Evolutionary conservation across 2,797 vertebrate genomes (phyloP), one percentile per base, ranked within the genome.

Genomic region (Eulemur mongoz): DNA sequence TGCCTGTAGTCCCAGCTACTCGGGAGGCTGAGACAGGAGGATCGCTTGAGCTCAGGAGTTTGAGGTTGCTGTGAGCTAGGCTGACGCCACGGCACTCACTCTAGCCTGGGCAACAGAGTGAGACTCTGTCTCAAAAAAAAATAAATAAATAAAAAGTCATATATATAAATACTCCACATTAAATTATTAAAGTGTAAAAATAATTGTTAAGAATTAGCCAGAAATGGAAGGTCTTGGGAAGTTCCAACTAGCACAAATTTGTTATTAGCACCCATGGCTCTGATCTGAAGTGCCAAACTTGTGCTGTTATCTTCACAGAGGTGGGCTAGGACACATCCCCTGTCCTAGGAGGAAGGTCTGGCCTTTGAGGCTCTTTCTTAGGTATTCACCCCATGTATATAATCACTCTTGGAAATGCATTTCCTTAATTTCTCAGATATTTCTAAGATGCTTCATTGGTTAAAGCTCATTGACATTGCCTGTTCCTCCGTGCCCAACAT

Each of bases 331-430:
- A 45, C 38, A 14, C 3, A 13, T 1, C 10, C 45, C 14, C 18
- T 35, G 27, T 83, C 32, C 72, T 27, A 80, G 18, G 5, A 83
- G 38, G 35, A 78, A 90, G 20, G n/a, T 57, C 57, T 67, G 75
- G 18, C n/a, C 63, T 65, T 94, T 52, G 45, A 65, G 23, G 15
- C 11, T 27, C 50, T 59, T 86, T 84, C 25, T 61, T 40, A 35
- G 43, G 83, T 80, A 69, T 75, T 80, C 35, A 61, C 75, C 38
- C 45, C 32, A 32, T 50, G 13, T 45, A 22, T 5, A 9, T 40
- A 72, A 76, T 69, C 57, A 91, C 38, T 52, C 45, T 93, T 93
- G 61, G 76, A 93, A 95, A 83, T 14, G 45, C 35, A 38, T 73
- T 80, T 88, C 86, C 80, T 70, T 1, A 20, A 69, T 73, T 94